phyloP scores from a whole-genome alignment of 2,797 vertebrate species.

The Chelon auratus region DNA sequence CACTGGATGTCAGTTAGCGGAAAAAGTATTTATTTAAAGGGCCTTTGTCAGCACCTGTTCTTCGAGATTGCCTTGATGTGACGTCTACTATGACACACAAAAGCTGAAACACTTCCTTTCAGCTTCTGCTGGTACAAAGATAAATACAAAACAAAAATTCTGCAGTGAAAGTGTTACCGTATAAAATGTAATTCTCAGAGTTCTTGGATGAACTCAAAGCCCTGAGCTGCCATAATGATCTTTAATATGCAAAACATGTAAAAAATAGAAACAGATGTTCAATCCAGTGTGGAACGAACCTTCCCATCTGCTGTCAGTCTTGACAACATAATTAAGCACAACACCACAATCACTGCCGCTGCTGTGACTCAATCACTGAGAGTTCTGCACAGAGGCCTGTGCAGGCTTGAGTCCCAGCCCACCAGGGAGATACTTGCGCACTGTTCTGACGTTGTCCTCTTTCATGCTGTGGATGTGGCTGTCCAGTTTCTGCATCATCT shows the following conservation, averaged over 20 bases:
- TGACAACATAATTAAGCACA: neutral
- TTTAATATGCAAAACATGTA: neutral
- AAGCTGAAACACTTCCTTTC: neutral
- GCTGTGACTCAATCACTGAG: constrained; percentile 33
- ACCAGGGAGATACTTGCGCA: constrained; percentile 80
- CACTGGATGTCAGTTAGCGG: neutral
- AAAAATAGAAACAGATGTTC: neutral
- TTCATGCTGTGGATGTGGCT: constrained; percentile 89
- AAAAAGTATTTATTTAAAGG: neutral
- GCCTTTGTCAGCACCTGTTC: neutral
- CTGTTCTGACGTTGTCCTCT: constrained; percentile 85
- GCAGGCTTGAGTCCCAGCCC: constrained; percentile 8
- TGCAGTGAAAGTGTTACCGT: no score
- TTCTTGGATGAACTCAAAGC: neutral
- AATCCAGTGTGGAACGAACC: neutral
- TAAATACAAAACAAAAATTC: neutral
- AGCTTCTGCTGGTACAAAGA: neutral
- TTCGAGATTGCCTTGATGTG: neutral
- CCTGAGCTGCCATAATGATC: neutral
- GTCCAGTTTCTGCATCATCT: constrained; percentile 88
- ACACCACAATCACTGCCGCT: neutral
- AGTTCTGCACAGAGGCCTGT: constrained; percentile 11
- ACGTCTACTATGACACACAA: neutral
- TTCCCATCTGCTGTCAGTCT: neutral
- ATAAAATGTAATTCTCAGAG: neutral